phyloP scores from a whole-genome alignment of 2,888 invertebrate species.

The Cenopis cana region DNA sequence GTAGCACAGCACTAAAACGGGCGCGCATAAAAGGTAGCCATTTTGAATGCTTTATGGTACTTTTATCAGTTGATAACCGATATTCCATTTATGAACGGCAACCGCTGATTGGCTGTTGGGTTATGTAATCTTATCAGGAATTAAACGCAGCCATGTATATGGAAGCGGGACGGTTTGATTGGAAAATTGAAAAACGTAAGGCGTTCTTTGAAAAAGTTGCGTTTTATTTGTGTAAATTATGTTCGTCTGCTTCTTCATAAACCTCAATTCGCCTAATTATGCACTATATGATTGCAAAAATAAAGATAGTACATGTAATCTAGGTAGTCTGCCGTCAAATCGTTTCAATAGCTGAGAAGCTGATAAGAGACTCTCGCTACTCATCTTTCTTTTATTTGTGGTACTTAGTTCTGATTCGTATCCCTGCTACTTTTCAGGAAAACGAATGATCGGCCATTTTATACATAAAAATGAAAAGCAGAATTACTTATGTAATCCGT shows the following conservation, averaged over 20 bases:
- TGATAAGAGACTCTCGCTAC: neutral
- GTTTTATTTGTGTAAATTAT: neutral
- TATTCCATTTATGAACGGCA: conserved; percentile 74
- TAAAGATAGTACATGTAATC: too few species aligned
- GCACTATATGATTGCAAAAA: too few species aligned
- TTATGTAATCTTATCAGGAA: conserved; percentile 64
- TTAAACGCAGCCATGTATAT: conserved; percentile 70
- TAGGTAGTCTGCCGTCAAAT: neutral
- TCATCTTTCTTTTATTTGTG: too few species aligned
- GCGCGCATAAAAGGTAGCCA: conserved; percentile 73
- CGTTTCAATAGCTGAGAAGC: neutral
- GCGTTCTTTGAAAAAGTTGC: neutral
- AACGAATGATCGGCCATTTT: too few species aligned
- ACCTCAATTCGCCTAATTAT: neutral
- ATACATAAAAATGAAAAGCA: too few species aligned
- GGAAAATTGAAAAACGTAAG: conserved; percentile 19
- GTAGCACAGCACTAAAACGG: conserved; percentile 67
- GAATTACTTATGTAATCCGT: too few species aligned
- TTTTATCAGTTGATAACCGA: conserved; percentile 71
- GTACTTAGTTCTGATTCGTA: too few species aligned
- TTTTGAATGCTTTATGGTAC: conserved; percentile 75
- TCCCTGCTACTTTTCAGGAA: too few species aligned
- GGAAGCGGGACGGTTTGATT: conserved; percentile 52
- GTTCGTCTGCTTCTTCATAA: neutral
- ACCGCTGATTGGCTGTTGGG: conserved; percentile 69